These are phyloP conservation scores for Lamellibrachia luymesi DNA, from an alignment of 1,140 invertebrate genomes.

Conservation along the genomic window DNA sequence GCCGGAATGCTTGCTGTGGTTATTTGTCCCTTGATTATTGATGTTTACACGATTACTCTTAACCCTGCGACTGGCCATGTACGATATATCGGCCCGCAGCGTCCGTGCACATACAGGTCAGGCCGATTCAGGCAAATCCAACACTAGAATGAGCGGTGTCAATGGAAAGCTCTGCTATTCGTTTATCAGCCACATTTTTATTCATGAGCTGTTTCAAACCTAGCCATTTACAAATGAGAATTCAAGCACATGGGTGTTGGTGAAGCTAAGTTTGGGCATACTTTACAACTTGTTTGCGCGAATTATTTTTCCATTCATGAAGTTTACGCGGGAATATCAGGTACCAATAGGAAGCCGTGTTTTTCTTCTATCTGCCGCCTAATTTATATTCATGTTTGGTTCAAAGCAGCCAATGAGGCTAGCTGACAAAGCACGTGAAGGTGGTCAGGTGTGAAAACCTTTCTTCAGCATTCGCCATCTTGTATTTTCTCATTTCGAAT, in stretches of 20 bases:
- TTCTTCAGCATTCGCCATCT: background rate
- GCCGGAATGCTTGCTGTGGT: too few relatives aligned
- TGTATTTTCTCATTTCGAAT: background rate
- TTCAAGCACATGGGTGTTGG: background rate
- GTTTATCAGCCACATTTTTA: background rate
- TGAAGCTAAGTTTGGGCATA: background rate
- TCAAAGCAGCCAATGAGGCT: background rate
- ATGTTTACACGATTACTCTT: too few relatives aligned
- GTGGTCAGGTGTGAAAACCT: background rate
- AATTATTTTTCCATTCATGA: background rate
- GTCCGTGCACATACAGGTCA: too few relatives aligned
- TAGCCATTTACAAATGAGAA: background rate
- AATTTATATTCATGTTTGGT: background rate
- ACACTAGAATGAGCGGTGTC: background rate
- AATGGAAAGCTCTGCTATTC: background rate
- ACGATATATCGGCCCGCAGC: too few relatives aligned
- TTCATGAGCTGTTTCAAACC: background rate
- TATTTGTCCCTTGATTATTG: too few relatives aligned
- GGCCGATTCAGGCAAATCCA: too few relatives aligned
- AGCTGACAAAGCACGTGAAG: background rate
- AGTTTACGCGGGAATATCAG: background rate
- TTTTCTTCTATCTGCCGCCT: background rate
- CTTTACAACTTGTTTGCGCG: background rate
- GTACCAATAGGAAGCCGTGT: background rate
- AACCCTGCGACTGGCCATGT: too few relatives aligned